These are phyloP conservation scores for Sebastes aleutianus DNA, from an alignment of 2,797 vertebrate species.

Conservation along the genomic window DNA sequence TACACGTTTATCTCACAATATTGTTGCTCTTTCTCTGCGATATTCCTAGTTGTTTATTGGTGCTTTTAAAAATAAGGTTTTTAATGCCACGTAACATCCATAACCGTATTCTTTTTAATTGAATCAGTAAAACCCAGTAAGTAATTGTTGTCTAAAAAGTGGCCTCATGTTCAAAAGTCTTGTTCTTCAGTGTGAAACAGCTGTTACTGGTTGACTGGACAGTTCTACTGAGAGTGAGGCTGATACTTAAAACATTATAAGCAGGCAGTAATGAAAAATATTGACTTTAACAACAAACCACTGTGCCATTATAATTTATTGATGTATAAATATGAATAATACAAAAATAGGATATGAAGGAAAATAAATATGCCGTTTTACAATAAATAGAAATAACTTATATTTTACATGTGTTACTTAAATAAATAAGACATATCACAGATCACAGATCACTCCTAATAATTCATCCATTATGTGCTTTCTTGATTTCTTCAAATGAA, in stretches of 20 bases:
- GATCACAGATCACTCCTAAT: background rate
- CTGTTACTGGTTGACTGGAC: background rate
- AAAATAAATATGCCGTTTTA: constrained; percentile 44
- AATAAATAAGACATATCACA: background rate
- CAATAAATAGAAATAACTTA: constrained; percentile 52
- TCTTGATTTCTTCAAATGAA: no score
- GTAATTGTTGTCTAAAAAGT: background rate
- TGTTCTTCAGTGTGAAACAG: background rate
- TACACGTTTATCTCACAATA: constrained; percentile 51
- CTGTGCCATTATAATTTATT: constrained; percentile 53
- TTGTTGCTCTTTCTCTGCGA: background rate
- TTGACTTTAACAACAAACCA: background rate
- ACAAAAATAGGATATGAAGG: constrained; percentile 1
- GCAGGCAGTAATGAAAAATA: background rate
- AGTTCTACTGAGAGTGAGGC: background rate
- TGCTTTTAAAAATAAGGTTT: background rate
- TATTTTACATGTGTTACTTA: background rate
- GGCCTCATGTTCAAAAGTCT: background rate
- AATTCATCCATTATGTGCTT: no score
- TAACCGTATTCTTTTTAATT: background rate
- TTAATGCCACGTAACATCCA: no score
- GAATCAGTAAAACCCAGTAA: background rate
- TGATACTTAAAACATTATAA: background rate
- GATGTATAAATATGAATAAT: constrained; percentile 24
- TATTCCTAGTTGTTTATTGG: background rate